Conservation (phyloP, 2,113 vertebrate genomes). For the Thymallus thymallus region DNA sequence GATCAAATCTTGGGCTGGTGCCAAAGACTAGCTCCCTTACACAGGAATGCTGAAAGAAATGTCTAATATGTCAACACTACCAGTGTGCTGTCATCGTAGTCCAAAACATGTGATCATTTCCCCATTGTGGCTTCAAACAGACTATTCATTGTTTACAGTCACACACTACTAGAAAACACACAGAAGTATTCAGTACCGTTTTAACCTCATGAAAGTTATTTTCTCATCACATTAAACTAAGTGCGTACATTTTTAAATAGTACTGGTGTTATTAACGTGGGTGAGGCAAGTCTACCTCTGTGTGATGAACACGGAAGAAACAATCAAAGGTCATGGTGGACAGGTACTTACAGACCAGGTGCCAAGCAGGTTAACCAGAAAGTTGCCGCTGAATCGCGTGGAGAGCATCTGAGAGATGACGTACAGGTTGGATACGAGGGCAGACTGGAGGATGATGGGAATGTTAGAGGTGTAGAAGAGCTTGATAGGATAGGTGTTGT, state of each 20-base stretch:
- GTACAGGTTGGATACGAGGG: conserved; percentile 94
- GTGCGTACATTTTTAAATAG: too few relatives aligned
- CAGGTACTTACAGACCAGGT: conserved; percentile 96
- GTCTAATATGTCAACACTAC: too few relatives aligned
- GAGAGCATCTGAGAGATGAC: conserved; percentile 99
- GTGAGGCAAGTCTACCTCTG: too few relatives aligned
- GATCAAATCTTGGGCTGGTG: too few relatives aligned
- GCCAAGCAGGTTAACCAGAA: conserved; percentile 94
- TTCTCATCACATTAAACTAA: too few relatives aligned
- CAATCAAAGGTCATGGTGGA: background rate
- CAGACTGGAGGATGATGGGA: conserved; percentile 98
- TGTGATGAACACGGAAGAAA: too few relatives aligned
- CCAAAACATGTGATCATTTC: background rate
- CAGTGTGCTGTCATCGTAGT: background rate
- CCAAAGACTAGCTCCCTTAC: too few relatives aligned
- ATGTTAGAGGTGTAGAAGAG: conserved; percentile 99
- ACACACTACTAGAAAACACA: too few relatives aligned
- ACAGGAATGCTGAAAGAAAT: too few relatives aligned
- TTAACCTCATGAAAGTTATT: too few relatives aligned
- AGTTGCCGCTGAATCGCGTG: conserved; percentile 96
- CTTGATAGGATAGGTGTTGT: conserved; percentile 99
- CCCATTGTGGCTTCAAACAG: background rate
- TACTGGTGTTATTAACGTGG: too few relatives aligned
- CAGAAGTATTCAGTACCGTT: too few relatives aligned
- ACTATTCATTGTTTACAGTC: background rate